Evolutionary conservation across 2,888 invertebrate species (phyloP), one percentile per base, ranked within the genome.

Genomic region (Ichneumoninae sp.): DNA sequence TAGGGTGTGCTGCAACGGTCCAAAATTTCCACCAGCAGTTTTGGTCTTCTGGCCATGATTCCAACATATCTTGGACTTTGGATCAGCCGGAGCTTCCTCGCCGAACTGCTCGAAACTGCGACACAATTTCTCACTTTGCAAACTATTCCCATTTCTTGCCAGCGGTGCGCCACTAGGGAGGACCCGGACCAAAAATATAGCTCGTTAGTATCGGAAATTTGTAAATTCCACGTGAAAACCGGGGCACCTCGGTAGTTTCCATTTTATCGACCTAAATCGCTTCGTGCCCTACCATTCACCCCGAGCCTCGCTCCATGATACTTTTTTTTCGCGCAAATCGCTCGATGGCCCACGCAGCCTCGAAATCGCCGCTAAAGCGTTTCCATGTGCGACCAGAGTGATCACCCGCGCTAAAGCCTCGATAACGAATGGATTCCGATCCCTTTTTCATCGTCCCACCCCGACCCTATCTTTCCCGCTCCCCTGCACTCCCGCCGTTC

Each of bases 341-440:
- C 30, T 10, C 77, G 60, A 82, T 77, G 36, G 77, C 66, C 68
- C 72, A 78, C 60, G 57, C 71, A 65, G 68, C 72, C 72, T 72
- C 72, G 82, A 74, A 82, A 82, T 78, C 82, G 72, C 78, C 72
- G 50, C 78, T 82, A 82, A 82, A 82, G 77, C 78, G 82, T 82
- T 82, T 78, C 82, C 78, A 78, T 82, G 82, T 82, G 82, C 82
- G 77, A 78, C 82, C 72, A 74, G 82, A 82, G 82, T 78, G 82
- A 78, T 78, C 77, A 62, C 78, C 75, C 66, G 50, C 69, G 77
- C 78, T 81, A 84, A 84, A 84, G 70, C 81, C 57, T 70, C 81
- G 84, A 78, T 81, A 84, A 84, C 78, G 70, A 84, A 84, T 81
- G 78, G 80, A 66, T 77, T 69, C 50, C 74, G 57, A 75, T 69